Evolutionary conservation across 2,888 invertebrate genomes (phyloP).

Genomic region (Drosophila emarginata): DNA sequence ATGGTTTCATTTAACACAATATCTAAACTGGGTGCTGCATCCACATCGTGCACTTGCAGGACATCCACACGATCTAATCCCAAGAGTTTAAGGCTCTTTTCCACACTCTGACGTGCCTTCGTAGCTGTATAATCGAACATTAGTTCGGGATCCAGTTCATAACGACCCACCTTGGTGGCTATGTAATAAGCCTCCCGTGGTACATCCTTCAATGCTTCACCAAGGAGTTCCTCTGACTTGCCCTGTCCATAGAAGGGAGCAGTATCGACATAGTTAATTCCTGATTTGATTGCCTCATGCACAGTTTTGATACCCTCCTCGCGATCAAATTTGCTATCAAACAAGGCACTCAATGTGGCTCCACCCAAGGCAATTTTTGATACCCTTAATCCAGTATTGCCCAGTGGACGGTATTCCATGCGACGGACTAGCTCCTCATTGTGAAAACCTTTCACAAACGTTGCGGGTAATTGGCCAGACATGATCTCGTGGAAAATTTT

Average conservation of each 20-base stretch:
- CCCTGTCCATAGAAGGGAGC: slow-evolving; percentile 96
- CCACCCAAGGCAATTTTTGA: slow-evolving; percentile 90
- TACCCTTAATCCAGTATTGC: slow-evolving; percentile 87
- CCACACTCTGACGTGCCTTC: slow-evolving; percentile 89
- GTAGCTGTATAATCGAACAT: slow-evolving; percentile 94
- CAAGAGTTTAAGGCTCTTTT: slow-evolving; percentile 88
- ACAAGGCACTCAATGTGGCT: slow-evolving; percentile 88
- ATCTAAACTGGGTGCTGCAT: slow-evolving; percentile 91
- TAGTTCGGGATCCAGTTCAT: slow-evolving; percentile 86
- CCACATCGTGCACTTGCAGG: slow-evolving; percentile 96
- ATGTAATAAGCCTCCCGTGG: slow-evolving; percentile 93
- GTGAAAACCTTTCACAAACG: slow-evolving; percentile 87
- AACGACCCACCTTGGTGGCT: slow-evolving; percentile 95
- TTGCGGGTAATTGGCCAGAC: slow-evolving; percentile 82
- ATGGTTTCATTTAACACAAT: slow-evolving; percentile 92
- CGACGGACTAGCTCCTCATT: slow-evolving; percentile 84
- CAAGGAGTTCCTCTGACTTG: slow-evolving; percentile 91
- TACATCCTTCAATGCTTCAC: slow-evolving; percentile 90
- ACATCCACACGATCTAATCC: slow-evolving; percentile 93
- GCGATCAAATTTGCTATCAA: slow-evolving; percentile 86
- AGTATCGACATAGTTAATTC: slow-evolving; percentile 95
- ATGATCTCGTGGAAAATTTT: slow-evolving; percentile 16
- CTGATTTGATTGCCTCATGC: slow-evolving; percentile 87
- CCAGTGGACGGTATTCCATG: slow-evolving; percentile 90
- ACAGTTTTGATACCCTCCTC: slow-evolving; percentile 86